Base-by-base conservation (phyloP, 2,888 invertebrate species). In the Mythimna lalbum region DNA sequence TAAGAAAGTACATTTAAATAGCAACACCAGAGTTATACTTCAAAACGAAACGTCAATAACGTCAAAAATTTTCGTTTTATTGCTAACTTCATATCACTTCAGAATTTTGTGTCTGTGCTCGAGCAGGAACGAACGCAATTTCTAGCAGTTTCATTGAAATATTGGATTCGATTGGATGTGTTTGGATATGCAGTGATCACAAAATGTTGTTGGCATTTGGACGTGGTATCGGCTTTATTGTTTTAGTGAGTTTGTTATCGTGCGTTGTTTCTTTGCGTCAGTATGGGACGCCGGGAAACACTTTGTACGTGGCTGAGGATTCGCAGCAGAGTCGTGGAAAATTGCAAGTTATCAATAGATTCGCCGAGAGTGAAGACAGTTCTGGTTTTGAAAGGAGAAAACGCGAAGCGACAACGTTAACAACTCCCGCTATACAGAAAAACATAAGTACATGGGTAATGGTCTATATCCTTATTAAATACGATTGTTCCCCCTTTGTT, bases 391-490 rank as follows among this genome's bases (percentile, higher is more conserved):
- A 90, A 86, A 93, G 96, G 84, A 89, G 88, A 87, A 95, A 94
- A 91, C 93, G 96, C 59, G 93, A 94, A 90, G 92, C 92, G 66
- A 81, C 92, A 52, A 86, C 90, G 56, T 81, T 92, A 78, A 87
- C 93, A 76, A 84, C 92, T 77, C 90, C 93, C 69, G 84, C 86
- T 53, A 81, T 90, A 69, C 87, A 89, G 83, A 94, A 92, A 90
- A 95, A 95, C 85, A 93, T 95, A 77, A 96, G 93, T 91, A 95
- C 95, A 89, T 95, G 95, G 96, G 96, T 96, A 94, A 93, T 84
- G 81, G 86, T 84, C 72, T 76, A 88, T 90, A 90, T 93, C 91
- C 91, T 91, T 90, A 90, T 92, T 92, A 91, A 80, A 84, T 86
- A 85, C 75, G 76, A 85, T 88, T 82, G 73, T 78, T 89, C 89